Evolutionary conservation across 2,797 vertebrate genomes (phyloP).

Genomic region (Danio choprae): DNA sequence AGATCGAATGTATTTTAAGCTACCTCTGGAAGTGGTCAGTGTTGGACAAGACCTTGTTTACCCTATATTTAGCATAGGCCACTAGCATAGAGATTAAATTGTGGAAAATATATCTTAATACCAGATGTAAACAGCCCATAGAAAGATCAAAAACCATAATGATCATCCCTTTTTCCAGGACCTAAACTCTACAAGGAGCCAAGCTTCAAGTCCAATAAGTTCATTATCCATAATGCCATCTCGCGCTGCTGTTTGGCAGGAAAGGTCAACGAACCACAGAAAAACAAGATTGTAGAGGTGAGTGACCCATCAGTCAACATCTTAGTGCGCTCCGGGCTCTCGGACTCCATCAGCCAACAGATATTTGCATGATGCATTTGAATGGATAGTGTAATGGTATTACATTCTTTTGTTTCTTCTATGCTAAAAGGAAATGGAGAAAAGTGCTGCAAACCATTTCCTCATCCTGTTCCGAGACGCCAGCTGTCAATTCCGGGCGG

Average conservation of each 20-base stretch:
- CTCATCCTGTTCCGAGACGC: slow-evolving; percentile 92
- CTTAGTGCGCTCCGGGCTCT: neutral
- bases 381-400: slow-evolving; percentile 3
- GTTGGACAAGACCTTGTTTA: no score
- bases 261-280: slow-evolving; percentile 93
- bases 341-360: neutral
- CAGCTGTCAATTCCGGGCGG: slow-evolving; percentile 92
- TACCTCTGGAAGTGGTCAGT: no score
- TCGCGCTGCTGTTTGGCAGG: slow-evolving; percentile 94
- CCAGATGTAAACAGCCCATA: no score
- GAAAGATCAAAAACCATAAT: no score
- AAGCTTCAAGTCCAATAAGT: slow-evolving; percentile 96
- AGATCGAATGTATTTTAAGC: no score
- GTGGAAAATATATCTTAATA: no score
- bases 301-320: slow-evolving; percentile 45
- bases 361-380: slow-evolving; percentile 27
- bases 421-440: slow-evolving; percentile 86
- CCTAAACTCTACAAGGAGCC: slow-evolving; percentile 94
- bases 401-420: neutral
- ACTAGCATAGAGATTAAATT: no score
- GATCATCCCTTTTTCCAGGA: slow-evolving; percentile 69
- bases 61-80: no score
- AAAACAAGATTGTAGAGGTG: slow-evolving; percentile 94
- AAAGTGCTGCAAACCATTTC: slow-evolving; percentile 90
- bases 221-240: slow-evolving; percentile 93